Base-by-base conservation (phyloP, 2,797 vertebrate genomes). In the Eulemur albifrons region DNA sequence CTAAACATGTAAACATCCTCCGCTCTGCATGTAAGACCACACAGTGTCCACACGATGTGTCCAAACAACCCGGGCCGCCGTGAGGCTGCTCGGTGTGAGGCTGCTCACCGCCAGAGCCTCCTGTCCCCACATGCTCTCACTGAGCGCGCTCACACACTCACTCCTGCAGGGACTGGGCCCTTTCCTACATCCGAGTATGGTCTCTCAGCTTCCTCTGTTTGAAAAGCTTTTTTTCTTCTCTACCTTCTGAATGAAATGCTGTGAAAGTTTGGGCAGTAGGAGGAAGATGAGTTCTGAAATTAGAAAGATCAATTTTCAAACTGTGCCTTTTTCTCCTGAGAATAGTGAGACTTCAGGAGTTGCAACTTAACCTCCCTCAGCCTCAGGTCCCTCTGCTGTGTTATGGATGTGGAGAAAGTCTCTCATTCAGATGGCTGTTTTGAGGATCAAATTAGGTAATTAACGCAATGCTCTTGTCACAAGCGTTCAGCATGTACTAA, bases 41-140 rank as follows among this genome's bases (percentile, higher is more conserved):
- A 50, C 6, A 4, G 50, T 23, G 5, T 72, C 15, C 4, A 12
- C 14, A 45, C 63, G 20, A 11, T 8, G 2, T 7, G 32, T 18
- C 7, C 2, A 54, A 73, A 18, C 2, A 3, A 38, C 20, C 2
- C 12, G 10, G 30, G 8, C 12, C 1, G 5, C 13, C 23, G 11
- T 20, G 17, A 45, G 72, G 27, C 20, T 10, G 1, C 12, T 3
- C 18, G 43, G 14, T 8, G 20, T 7, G 25, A 25, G 23, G 4
- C 50, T 59, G 14, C 30, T 40, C 9, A 5, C 7, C 14, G 35
- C 32, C 30, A n/a, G 38, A 12, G 17, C 14, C 4, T 4, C 20
- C 30, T 25, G 12, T 61, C n/a, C 50, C 27, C 43, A 38, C 2
- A 8, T 18, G 86, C 10, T 4, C 14, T 57, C 32, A 12, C 21